Percentiles rank a stretch among this genome's conserved stretches.
Evolutionary conservation across 2,113 vertebrate genomes (phyloP).

Genomic region (Peromyscus maniculatus): DNA sequence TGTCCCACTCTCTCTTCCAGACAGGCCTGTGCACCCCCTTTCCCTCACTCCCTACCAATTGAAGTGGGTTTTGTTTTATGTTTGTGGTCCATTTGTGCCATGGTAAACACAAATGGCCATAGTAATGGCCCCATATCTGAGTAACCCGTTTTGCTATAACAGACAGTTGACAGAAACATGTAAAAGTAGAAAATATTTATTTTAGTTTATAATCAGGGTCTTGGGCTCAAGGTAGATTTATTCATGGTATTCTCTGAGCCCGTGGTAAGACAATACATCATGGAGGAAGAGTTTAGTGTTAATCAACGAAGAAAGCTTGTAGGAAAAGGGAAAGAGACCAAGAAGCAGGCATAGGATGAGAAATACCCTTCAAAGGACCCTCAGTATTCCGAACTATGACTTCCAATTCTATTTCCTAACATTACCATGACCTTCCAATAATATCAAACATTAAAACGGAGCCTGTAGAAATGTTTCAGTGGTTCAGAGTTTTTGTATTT

Average conservation of each 20-base stretch:
- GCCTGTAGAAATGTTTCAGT: background rate
- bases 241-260: background rate
- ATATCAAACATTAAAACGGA: background rate
- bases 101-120: background rate
- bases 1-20: no score
- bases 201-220: background rate
- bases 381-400: no score
- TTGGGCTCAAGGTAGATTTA: no score
- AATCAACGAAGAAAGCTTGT: background rate
- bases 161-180: background rate
- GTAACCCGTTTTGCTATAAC: background rate
- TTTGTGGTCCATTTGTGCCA: no score
- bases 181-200: background rate
- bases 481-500: background rate
- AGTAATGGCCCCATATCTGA: background rate
- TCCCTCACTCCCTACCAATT: no score
- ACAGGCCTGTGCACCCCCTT: no score
- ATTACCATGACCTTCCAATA: background rate
- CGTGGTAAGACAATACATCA: background rate
- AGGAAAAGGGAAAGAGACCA: background rate
- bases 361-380: background rate
- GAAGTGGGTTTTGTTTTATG: no score
- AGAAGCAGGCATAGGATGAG: background rate
- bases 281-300: background rate
- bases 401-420: background rate